Conservation (phyloP, 1,140 invertebrate species). For the Hermetia illucens region DNA sequence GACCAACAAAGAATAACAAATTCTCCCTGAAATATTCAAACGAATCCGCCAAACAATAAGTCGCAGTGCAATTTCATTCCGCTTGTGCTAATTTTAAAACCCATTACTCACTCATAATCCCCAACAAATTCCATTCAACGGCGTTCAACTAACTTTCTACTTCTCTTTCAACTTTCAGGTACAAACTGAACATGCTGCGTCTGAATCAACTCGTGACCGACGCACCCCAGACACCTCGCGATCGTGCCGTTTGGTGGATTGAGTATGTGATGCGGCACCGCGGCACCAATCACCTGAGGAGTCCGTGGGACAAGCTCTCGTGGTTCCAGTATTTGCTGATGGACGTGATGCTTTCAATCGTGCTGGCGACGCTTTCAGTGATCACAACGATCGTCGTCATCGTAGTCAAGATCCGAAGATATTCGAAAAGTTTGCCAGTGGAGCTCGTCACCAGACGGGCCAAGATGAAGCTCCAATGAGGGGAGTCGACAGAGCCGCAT, state of each 20-base stretch:
- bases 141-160: conserved; percentile 18
- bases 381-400: not conserved
- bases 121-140: no score
- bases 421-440: conserved; percentile 6
- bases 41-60: no score
- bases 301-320: conserved; percentile 20
- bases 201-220: conserved; percentile 13
- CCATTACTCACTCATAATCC: no score
- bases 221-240: conserved; percentile 23
- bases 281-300: conserved; percentile 25
- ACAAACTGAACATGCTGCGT: conserved; percentile 1
- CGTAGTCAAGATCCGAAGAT: not conserved
- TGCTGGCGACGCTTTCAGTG: not conserved
- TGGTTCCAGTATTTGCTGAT: conserved; percentile 33
- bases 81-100: no score
- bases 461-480: no score
- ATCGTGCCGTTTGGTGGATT: conserved; percentile 35
- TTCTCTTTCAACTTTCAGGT: conserved; percentile 10
- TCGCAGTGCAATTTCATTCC: no score
- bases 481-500: no score
- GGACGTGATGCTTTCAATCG: conserved; percentile 24
- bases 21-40: no score
- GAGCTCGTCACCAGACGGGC: not conserved
- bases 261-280: conserved; percentile 34
- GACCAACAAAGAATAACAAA: no score